These are phyloP conservation scores for Abrostola tripartita DNA, from an alignment of 2,888 invertebrate genomes.

Conservation along the genomic window DNA sequence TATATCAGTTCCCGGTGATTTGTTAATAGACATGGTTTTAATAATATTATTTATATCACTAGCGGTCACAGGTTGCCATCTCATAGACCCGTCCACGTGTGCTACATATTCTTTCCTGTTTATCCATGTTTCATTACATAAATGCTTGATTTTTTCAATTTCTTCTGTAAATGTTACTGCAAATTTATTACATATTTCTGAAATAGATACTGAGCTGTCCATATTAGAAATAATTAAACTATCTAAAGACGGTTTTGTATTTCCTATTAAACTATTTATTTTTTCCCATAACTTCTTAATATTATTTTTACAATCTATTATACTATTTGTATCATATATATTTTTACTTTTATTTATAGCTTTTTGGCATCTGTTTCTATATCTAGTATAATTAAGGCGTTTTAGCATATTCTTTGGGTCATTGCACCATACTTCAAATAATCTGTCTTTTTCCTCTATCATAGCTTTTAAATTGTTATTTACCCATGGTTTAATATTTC, in stretches of 20 bases:
- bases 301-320: conserved; percentile 5
- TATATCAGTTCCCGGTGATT: conserved; percentile 32
- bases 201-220: too few relatives aligned
- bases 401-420: conserved; percentile 42
- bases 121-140: too few relatives aligned
- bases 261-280: neutral
- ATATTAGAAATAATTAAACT: too few relatives aligned
- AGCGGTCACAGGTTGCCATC: conserved; percentile 12
- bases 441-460: conserved; percentile 25
- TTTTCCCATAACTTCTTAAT: conserved; percentile 5
- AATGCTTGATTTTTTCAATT: too few relatives aligned
- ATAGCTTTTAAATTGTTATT: conserved; percentile 12
- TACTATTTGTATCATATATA: conserved; percentile 15
- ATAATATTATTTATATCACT: conserved; percentile 18
- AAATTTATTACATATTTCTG: too few relatives aligned
- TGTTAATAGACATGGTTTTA: conserved; percentile 16
- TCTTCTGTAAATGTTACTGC: too few relatives aligned
- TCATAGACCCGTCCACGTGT: neutral
- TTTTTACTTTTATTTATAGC: conserved; percentile 16
- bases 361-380: conserved; percentile 27
- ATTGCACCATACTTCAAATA: conserved; percentile 34
- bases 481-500: conserved; percentile 7
- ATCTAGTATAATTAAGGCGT: conserved; percentile 34
- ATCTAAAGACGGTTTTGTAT: neutral
- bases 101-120: too few relatives aligned